Evolutionary conservation across 2,888 invertebrate species (phyloP), one percentile per base, ranked within the genome.

Genomic region (Campoletis raptor): DNA sequence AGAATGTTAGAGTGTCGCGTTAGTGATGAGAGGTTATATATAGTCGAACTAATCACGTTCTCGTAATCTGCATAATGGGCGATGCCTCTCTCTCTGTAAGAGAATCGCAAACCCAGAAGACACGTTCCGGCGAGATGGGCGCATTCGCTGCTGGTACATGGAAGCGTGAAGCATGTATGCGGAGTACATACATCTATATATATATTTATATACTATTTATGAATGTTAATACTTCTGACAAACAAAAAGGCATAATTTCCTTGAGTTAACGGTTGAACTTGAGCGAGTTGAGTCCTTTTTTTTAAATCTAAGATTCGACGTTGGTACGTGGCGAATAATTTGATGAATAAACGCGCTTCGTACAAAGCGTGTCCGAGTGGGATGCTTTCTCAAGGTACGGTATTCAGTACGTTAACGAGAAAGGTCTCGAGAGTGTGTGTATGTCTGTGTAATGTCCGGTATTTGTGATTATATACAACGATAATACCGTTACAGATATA

Each of bases 41-140:
- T 82, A 74, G 81, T 37, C 64, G 30, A 54, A 79, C 85, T 82
- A 85, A 85, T 84, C 72, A 84, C 72, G 61, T 61, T 72, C 84
- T 70, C 86, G 86, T 84, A 86, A 81, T 86, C 77, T 83, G 84
- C 86, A 84, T 86, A 84, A 86, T 84, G 45, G 69, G 48, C 85
- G 21, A 57, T 48, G 74, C 61, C 57, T 70, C 21, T 18, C 30
- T 30, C 36, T n/a, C 21, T 36, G 54, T 36, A 66, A 70, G 64
- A 74, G 69, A 82, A 74, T 74, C 79, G 30, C 61, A 12, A 78
- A 66, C 79, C 78, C n/a, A 45, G 57, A 73, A 73, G 85, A 77
- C 81, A 48, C 81, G 85, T 85, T 82, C 78, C 85, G 74, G 73
- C 82, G 40, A 85, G 85, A 2, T 78, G 79, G 69, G 64, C 79